Conservation (phyloP, 2,113 vertebrate genomes). For the Gambusia holbrooki region DNA sequence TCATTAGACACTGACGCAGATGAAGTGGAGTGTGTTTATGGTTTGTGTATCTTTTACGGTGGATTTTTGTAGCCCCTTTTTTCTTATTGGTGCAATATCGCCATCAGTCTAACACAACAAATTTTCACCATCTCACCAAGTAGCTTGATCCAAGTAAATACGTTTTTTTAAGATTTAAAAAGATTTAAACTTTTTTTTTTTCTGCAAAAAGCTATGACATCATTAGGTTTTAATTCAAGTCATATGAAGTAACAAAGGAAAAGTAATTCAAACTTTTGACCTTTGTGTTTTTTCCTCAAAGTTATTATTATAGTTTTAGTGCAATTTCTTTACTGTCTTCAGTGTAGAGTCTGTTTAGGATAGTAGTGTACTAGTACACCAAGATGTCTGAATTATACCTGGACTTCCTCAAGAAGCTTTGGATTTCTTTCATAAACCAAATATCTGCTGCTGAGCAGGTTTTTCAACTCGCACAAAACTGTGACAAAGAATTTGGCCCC, state of each 20-base stretch:
- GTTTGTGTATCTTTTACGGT: conserved; percentile 62
- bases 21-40: conserved; percentile 72
- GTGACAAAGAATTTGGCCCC: too few species aligned
- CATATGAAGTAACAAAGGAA: neutral
- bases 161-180: neutral
- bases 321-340: neutral
- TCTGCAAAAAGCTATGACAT: neutral
- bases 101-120: conserved; percentile 19
- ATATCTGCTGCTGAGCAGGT: too few species aligned
- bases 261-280: neutral
- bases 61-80: conserved; percentile 29
- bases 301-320: neutral
- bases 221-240: neutral
- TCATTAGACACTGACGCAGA: conserved; percentile 75
- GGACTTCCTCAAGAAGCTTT: too few species aligned
- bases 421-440: too few species aligned
- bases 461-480: too few species aligned
- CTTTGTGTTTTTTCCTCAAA: neutral
- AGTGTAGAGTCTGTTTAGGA: neutral
- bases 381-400: too few species aligned
- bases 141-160: neutral
- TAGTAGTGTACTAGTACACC: too few species aligned
- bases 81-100: conserved; percentile 38
- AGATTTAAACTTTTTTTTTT: neutral
- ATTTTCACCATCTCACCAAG: conserved; percentile 13